Evolutionary conservation across 2,797 vertebrate species (phyloP).

Genomic region (Poecilia gillii): DNA sequence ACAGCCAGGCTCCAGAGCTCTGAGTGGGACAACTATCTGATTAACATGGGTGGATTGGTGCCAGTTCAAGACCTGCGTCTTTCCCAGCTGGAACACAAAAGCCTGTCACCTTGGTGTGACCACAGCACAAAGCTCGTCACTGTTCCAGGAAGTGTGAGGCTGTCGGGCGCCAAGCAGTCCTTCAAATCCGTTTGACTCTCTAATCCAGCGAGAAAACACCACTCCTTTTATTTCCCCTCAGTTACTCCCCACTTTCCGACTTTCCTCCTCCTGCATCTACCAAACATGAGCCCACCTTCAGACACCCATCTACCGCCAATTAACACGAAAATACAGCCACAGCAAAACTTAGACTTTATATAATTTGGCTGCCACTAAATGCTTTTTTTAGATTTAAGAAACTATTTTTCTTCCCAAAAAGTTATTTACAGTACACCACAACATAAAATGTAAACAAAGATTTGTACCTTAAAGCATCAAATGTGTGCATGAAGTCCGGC

Average conservation of each 20-base stretch:
- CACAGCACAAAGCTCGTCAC: constrained; percentile 61
- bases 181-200: constrained; percentile 75
- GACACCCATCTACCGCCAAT: background rate
- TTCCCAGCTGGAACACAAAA: constrained; percentile 43
- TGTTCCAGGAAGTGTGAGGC: constrained; percentile 61
- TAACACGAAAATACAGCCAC: constrained; percentile 4
- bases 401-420: background rate
- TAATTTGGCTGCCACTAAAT: background rate
- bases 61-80: constrained; percentile 49
- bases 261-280: constrained; percentile 34
- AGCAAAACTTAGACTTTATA: constrained; percentile 14
- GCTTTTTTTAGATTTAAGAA: background rate
- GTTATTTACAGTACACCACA: background rate
- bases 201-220: constrained; percentile 74
- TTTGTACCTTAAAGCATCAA: background rate
- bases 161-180: constrained; percentile 69
- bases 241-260: background rate
- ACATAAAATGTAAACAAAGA: background rate
- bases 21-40: background rate
- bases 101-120: constrained; percentile 65
- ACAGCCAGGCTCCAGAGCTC: background rate
- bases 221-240: constrained; percentile 50
- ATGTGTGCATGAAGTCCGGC: background rate
- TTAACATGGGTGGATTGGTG: constrained; percentile 5
- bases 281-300: constrained; percentile 36